Conservation (phyloP, 2,888 invertebrate genomes). For the Drosophila fulvimacula region DNA sequence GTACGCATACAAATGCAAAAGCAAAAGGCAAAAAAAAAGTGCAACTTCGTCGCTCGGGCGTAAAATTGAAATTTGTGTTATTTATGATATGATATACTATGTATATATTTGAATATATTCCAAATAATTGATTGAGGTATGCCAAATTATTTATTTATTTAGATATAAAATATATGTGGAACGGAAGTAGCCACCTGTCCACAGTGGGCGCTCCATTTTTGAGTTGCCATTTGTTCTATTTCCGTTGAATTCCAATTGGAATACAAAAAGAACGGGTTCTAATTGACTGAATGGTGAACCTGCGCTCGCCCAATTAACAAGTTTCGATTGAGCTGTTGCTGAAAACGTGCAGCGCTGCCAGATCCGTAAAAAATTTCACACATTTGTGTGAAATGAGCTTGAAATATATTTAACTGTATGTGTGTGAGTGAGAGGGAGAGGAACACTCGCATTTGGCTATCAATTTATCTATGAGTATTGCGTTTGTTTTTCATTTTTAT, state of each 20-base stretch:
- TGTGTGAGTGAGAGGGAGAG: background rate
- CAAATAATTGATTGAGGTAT: slow-evolving; percentile 48
- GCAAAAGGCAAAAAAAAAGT: slow-evolving; percentile 28
- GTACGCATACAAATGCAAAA: slow-evolving; percentile 12
- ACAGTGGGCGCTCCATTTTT: slow-evolving; percentile 59
- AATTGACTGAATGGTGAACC: slow-evolving; percentile 67
- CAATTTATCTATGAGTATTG: slow-evolving; percentile 50
- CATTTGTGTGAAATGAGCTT: slow-evolving; percentile 63
- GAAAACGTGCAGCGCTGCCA: slow-evolving; percentile 44
- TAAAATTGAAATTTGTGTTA: slow-evolving; percentile 35
- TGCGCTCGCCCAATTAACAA: slow-evolving; percentile 75
- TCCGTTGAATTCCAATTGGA: slow-evolving; percentile 61
- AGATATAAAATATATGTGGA: slow-evolving; percentile 14
- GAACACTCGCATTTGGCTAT: slow-evolving; percentile 34
- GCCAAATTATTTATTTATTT: slow-evolving; percentile 35
- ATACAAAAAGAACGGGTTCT: slow-evolving; percentile 71
- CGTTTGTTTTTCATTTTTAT: slow-evolving; percentile 18
- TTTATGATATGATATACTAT: slow-evolving; percentile 10
- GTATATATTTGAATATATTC: slow-evolving; percentile 1
- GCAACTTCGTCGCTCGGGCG: slow-evolving; percentile 41
- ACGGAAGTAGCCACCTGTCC: slow-evolving; percentile 63
- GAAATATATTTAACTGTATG: slow-evolving; percentile 14
- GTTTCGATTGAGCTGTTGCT: slow-evolving; percentile 70
- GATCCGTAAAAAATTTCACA: slow-evolving; percentile 58
- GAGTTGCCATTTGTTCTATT: slow-evolving; percentile 58